Conservation (phyloP, 2,113 vertebrate species). For the Apaloderma vittatum region DNA sequence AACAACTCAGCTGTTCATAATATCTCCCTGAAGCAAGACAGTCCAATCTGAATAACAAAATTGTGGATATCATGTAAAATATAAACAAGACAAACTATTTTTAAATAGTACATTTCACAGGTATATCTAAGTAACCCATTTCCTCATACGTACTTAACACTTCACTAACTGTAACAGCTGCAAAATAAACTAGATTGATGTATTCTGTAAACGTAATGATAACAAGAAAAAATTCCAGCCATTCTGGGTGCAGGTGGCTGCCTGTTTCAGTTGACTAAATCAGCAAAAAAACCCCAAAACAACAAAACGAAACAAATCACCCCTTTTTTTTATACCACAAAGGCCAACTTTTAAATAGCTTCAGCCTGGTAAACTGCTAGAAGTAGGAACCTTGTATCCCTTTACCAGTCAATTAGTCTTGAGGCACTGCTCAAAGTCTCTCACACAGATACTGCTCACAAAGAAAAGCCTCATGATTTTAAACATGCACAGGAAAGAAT, state of each 20-base stretch:
- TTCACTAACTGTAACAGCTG: not conserved
- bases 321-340: not conserved
- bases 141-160: not conserved
- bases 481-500: not conserved
- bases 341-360: not conserved
- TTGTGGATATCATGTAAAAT: not conserved
- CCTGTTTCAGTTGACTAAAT: not conserved
- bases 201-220: not conserved
- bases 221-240: not conserved
- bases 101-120: not conserved
- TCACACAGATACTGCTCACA: not conserved
- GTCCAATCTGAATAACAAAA: not conserved
- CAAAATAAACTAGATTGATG: not conserved
- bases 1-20: not conserved
- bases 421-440: not conserved
- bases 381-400: not conserved
- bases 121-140: not conserved
- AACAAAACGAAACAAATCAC: no score
- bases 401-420: not conserved
- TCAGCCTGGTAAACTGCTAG: not conserved
- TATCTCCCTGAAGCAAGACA: not conserved
- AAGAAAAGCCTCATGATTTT: not conserved
- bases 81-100: conserved; percentile 39
- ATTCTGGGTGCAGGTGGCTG: not conserved
- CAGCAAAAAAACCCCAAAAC: not conserved